Evolutionary conservation across 2,888 invertebrate species (phyloP).

Genomic region (Rhagophthalmus giganteus): DNA sequence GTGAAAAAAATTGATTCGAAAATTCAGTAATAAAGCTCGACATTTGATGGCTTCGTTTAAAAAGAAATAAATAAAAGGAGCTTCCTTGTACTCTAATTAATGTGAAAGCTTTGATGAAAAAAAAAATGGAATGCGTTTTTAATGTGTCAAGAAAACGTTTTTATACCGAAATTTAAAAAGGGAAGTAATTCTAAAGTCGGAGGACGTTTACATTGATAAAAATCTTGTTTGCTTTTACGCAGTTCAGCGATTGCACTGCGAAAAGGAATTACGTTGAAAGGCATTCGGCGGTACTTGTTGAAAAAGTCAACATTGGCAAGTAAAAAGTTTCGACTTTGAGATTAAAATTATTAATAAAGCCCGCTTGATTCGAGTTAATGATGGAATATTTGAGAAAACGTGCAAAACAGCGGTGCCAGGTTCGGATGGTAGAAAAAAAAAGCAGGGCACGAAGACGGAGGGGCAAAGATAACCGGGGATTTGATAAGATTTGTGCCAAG

Average conservation of each 20-base stretch:
- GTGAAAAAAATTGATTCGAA: too few species aligned
- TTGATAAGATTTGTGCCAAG: constrained; percentile 46
- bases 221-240: constrained; percentile 3
- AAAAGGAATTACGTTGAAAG: background rate
- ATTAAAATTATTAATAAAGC: constrained; percentile 13
- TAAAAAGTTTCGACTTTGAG: background rate
- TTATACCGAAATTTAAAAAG: background rate
- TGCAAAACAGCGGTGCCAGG: background rate
- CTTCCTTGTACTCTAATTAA: background rate
- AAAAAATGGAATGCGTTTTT: background rate
- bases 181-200: background rate
- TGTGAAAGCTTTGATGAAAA: background rate
- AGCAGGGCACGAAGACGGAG: constrained; percentile 27
- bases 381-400: constrained; percentile 7
- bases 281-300: background rate
- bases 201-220: constrained; percentile 3
- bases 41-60: too few species aligned
- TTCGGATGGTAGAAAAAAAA: constrained; percentile 10
- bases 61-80: background rate
- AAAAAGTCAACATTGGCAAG: background rate
- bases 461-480: constrained; percentile 41
- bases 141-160: background rate
- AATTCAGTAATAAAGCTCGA: too few species aligned
- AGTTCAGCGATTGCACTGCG: constrained; percentile 1
- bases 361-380: constrained; percentile 9